A percentile compares a stretch with the other conserved stretches of the same genome.
phyloP scores from a whole-genome alignment of 2,797 vertebrate genomes.

The Anabacerthia variegaticeps region DNA sequence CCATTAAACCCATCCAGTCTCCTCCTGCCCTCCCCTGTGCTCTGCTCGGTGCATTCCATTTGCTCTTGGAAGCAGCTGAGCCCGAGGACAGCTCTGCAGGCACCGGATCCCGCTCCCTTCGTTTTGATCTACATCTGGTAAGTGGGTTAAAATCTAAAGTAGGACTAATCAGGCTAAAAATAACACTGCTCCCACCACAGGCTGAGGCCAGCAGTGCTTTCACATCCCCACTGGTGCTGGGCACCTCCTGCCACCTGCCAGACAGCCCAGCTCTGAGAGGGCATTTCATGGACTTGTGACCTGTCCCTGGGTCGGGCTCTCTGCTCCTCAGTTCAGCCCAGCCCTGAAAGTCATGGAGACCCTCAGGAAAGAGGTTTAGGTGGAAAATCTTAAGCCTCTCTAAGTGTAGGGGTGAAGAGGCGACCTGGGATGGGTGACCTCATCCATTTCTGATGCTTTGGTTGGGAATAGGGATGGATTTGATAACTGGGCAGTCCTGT shows the following conservation, averaged over 20 bases:
- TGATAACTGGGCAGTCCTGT: background rate
- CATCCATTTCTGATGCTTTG: background rate
- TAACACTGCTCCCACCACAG: background rate
- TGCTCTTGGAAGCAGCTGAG: constrained; percentile 3
- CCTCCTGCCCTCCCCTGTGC: background rate
- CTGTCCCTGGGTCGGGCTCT: background rate
- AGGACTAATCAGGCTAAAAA: constrained; percentile 40
- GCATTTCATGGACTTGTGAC: background rate
- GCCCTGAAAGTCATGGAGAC: background rate
- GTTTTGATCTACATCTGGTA: constrained; percentile 7
- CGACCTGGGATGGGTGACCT: background rate
- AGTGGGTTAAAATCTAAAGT: background rate
- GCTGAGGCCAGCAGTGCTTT: background rate
- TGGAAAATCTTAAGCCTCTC: background rate
- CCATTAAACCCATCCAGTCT: background rate
- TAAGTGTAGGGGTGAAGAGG: accelerated
- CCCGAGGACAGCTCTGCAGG: background rate
- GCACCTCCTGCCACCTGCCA: background rate
- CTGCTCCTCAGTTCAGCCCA: background rate
- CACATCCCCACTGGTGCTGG: background rate
- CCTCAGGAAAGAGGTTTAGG: background rate
- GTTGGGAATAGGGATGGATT: background rate
- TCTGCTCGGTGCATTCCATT: background rate
- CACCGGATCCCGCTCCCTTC: background rate
- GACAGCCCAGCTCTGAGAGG: too few relatives aligned